Base-by-base conservation (phyloP, 2,797 vertebrate species). In the Aeoliscus strigatus region DNA sequence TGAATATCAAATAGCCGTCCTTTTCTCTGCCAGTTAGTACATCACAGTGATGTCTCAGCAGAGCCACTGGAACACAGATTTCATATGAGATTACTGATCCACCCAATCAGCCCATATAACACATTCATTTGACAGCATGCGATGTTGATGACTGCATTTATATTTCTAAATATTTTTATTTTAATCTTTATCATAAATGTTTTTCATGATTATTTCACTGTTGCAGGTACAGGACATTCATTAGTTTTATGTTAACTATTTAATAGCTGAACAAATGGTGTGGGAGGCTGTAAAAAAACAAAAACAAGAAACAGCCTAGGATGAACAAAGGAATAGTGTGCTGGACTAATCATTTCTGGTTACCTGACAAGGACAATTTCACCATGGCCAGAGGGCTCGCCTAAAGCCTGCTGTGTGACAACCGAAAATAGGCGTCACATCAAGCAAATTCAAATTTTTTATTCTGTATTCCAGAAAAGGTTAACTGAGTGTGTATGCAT, bases 1-100 rank as follows among this genome's bases (percentile, higher is more conserved):
- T 79, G 83, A 79, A 84, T 85, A 72, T 63, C 63, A 81, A 84
- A 69, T 23, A 83, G 72, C 40, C 80, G 76, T 62, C 71, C 70
- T 81, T 76, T 80, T 74, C 75, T 66, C 63, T 68, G 59, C 57
- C 52, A 33, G 30, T 81, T 81, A 66, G 80, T 81, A 72, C 66
- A 82, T 82, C 74, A 79, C 62, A 32, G 54, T 37, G 62, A 61
- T 64, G 71, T 74, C 74, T 69, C 31, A 31, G 48, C 56, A 34
- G 45, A 73, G 60, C 65, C 56, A 50, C 61, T 63, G 57, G 43
- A 75, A 71, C 64, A 72, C 38, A 45, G 48, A 57, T 62, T 54
- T 62, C 52, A 65, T 71, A 63, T 42, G 33, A 63, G 66, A 77
- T 62, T 59, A 74, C 38, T 60, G 25, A 77, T 74, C 60, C 43